Evolutionary conservation across 2,113 vertebrate genomes (phyloP), one percentile per base, ranked within the genome.

Genomic region (Marmota flaviventris): DNA sequence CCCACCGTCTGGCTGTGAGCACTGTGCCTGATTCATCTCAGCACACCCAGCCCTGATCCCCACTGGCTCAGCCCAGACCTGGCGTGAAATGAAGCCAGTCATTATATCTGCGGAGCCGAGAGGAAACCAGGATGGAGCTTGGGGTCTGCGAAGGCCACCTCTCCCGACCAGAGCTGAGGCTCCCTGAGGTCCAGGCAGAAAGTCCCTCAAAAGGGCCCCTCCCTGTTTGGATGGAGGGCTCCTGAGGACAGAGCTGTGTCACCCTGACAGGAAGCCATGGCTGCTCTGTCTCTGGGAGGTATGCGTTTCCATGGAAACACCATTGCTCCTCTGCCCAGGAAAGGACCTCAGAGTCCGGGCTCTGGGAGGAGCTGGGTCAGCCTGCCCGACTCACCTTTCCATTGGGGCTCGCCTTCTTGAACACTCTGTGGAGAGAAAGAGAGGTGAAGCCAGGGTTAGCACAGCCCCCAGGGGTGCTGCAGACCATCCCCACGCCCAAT

Each of bases 361-460:
- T 11, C 63, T 78, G 85, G 72, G 22, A 73, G 39, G 42, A 22
- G 56, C 24, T 0, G 0, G 22, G 18, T 1, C 4, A 4, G 24
- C 34, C 39, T 10, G 5, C 4, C 8, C 61, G 24, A 97, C 98
- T 98, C 96, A 98, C 98, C 98, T 98, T 98, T 79, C 98, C 98
- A 98, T 99, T 99, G 2, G 99, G 99, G 97, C 99, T 99, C 34
- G 99, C 99, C 94, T 99, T 99, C 98, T 99, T 99, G 98, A 99
- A 99, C 48, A 99, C 99, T 96, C 99, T 99, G 98, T 77, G 97
- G 95, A 96, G 58, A 97, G 65, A 98, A 76, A 97, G 77, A 78
- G 89, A 84, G 37, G 32, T 16, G 82, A 89, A 89, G n/a, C 37
- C 20, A 20, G 37, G 5, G 78, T 96, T 29, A 95, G 75, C 14